Percentiles rank a stretch among this genome's conserved stretches.
Conservation (phyloP, 1,140 invertebrate genomes). For the Drosophila lowei region DNA sequence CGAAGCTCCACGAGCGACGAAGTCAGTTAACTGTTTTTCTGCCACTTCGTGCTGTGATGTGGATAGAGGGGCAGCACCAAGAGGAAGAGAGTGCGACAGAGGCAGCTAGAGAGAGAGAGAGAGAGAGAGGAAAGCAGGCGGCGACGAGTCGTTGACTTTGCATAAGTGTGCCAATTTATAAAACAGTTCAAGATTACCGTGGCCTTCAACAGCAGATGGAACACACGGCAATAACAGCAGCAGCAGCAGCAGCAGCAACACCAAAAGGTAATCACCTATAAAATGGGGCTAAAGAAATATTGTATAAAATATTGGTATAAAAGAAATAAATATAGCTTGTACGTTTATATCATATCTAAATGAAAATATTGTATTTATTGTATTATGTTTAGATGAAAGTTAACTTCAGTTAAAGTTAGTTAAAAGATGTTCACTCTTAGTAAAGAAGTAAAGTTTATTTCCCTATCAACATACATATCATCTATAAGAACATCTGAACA, state of each 20-base stretch:
- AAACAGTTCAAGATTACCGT: slow-evolving; percentile 56
- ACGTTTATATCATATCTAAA: too few species aligned
- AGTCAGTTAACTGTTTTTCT: slow-evolving; percentile 78
- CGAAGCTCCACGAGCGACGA: slow-evolving; percentile 40
- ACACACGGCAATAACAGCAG: slow-evolving; percentile 17
- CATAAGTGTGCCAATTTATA: slow-evolving; percentile 80
- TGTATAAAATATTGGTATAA: too few species aligned
- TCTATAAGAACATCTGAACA: too few species aligned
- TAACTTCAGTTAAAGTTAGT: too few species aligned
- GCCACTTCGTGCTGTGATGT: slow-evolving; percentile 45
- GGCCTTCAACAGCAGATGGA: slow-evolving; percentile 65
- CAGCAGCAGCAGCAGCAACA: not conserved
- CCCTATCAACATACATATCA: too few species aligned
- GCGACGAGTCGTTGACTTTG: slow-evolving; percentile 75
- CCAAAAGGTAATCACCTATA: not conserved
- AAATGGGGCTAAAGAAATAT: slow-evolving; percentile 2
- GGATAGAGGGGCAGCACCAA: slow-evolving; percentile 13
- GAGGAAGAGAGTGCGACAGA: not conserved
- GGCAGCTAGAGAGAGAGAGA: slow-evolving; percentile 23
- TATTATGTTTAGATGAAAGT: too few species aligned
- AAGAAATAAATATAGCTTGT: too few species aligned
- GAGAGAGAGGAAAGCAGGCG: slow-evolving; percentile 21
- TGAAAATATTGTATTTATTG: too few species aligned
- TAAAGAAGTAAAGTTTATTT: too few species aligned
- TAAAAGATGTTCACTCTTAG: too few species aligned